Conservation (phyloP, 2,888 invertebrate genomes). For the Geophilus truncorum region DNA sequence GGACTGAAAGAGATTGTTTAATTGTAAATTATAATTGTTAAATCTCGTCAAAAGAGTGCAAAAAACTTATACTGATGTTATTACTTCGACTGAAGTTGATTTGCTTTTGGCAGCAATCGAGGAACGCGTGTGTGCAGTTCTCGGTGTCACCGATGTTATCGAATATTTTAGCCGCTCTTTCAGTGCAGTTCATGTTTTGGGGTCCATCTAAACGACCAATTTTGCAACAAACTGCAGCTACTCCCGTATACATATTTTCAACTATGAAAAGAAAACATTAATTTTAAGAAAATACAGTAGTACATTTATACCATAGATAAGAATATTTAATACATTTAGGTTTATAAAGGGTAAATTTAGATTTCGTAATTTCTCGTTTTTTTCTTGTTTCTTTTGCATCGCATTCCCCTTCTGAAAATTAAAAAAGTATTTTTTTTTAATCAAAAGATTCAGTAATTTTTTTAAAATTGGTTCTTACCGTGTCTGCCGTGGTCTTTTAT, state of each 20-base stretch:
- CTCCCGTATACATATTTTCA: not conserved
- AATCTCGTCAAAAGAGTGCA: too few relatives aligned
- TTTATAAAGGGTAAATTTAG: too few relatives aligned
- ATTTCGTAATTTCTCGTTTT: too few relatives aligned
- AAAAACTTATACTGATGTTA: too few relatives aligned
- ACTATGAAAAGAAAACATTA: too few relatives aligned
- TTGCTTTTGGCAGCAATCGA: not conserved
- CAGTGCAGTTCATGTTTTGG: not conserved
- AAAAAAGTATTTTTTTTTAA: not conserved
- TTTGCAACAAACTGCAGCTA: not conserved
- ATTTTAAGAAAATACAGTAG: too few relatives aligned
- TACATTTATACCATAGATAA: too few relatives aligned
- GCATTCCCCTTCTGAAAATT: not conserved
- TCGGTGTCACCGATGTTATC: not conserved
- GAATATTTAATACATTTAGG: too few relatives aligned
- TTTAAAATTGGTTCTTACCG: not conserved
- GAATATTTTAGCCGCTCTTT: not conserved
- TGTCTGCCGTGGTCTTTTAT: not conserved
- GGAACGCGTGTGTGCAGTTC: not conserved
- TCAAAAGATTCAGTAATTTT: too few relatives aligned
- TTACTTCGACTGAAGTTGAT: too few relatives aligned
- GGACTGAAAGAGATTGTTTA: too few relatives aligned
- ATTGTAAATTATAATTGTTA: too few relatives aligned
- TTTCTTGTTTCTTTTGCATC: not conserved
- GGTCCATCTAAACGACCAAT: not conserved